Evolutionary conservation across 37 sponge, comb jelly and placozoan genomes (phyloP), one percentile per base, ranked within the genome.

Genomic region (Lycopodina hypogea): DNA sequence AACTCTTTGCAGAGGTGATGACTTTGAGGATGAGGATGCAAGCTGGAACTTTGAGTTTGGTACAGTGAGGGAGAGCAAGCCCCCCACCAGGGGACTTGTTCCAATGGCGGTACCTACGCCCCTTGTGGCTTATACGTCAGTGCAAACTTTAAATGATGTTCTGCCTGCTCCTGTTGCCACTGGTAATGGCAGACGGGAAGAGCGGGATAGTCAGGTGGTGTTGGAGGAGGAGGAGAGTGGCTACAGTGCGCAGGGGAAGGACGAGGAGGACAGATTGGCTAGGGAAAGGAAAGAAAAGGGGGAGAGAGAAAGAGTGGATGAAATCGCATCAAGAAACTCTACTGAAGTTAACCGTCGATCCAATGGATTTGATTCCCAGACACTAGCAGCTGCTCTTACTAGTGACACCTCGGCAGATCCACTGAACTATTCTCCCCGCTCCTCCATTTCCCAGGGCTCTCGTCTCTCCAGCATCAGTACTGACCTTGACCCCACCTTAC

Each of bases 1-100:
- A 36, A 15, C 35, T 35, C 3, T 70, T 70, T 70, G 45, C 70
- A 70, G 45, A 24, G 36, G 41, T 17, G 23, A 38, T 41, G 3
- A 24, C 1, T 70, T 8, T 70, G 70, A 76, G 9, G 69, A 83
- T 28, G 77, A 62, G 1, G 33, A 22, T 12, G 70, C 79, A 19
- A 17, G 37, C 0, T 76, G 77, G 45, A 76, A 76, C 34, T 86
- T 81, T 72, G 56, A 65, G 24, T 80, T 80, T 30, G 73, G 70
- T 41, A 86, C 86, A 34, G 75, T 86, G 26, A 2, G 68, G 73
- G 86, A 65, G 66, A 30, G 7, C 2, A 32, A 65, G 17, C 66
- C 32, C 3, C 2, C 66, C 30, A 24, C 66, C 2, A 65, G 66
- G 30, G 30, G 66, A 12, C 4, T 4, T 45, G 48, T 45, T 45